Percentiles rank a stretch among this genome's conserved stretches.
These are phyloP conservation scores for Perithous albicinctus DNA, from an alignment of 2,888 invertebrate species.

Conservation along the genomic window DNA sequence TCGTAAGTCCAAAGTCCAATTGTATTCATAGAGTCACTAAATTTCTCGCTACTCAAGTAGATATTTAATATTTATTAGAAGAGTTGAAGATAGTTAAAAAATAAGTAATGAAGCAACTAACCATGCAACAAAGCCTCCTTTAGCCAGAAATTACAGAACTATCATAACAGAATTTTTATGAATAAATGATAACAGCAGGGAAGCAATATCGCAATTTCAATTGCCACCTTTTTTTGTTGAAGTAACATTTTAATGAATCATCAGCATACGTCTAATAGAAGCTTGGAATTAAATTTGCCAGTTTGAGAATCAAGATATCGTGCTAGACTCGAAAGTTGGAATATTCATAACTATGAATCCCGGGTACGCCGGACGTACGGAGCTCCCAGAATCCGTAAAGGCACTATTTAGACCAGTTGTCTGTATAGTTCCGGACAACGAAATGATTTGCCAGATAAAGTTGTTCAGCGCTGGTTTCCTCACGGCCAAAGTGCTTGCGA, in stretches of 20 bases:
- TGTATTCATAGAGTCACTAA: background rate
- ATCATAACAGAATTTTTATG: too few relatives aligned
- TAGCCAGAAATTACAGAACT: too few relatives aligned
- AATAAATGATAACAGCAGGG: too few relatives aligned
- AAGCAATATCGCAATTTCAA: too few relatives aligned
- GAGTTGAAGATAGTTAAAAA: too few relatives aligned
- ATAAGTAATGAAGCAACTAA: too few relatives aligned
- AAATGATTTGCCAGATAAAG: conserved; percentile 96
- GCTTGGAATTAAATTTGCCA: conserved; percentile 78
- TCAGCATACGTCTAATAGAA: background rate
- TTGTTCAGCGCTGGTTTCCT: conserved; percentile 97
- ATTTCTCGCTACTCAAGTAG: background rate
- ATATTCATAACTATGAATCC: conserved; percentile 99
- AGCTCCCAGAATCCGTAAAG: conserved; percentile 96
- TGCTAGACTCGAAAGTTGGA: conserved; percentile 93
- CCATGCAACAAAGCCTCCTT: too few relatives aligned
- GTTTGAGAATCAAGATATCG: conserved; percentile 94
- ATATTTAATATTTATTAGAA: background rate
- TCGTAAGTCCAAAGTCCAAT: conserved; percentile 86
- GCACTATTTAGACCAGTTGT: conserved; percentile 96
- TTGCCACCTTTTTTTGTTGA: too few relatives aligned
- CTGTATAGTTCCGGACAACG: conserved; percentile 95
- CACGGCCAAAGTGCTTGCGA: conserved; percentile 94
- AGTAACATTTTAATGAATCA: too few relatives aligned
- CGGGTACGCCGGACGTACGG: conserved; percentile 96